These are phyloP conservation scores for Decapterus maruadsi DNA, from an alignment of 2,797 vertebrate species.

Conservation along the genomic window DNA sequence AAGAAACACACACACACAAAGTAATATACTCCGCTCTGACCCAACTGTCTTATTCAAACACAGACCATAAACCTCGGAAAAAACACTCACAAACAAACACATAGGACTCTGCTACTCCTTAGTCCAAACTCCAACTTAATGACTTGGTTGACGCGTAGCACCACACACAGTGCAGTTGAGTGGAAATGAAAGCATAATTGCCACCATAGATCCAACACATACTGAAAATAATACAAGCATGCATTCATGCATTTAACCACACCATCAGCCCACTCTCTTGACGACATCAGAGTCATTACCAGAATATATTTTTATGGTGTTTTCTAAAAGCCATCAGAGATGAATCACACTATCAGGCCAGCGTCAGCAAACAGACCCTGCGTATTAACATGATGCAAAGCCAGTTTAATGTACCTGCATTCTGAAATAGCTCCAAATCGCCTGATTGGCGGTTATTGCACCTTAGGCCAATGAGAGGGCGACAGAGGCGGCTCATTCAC, in stretches of 20 bases:
- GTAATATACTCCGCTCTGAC: constrained; percentile 52
- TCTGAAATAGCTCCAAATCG: constrained; percentile 80
- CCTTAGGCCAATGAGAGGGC: constrained; percentile 87
- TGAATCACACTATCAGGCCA: constrained; percentile 75
- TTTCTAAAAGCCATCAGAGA: constrained; percentile 78
- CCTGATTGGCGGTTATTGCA: constrained; percentile 87
- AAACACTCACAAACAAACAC: constrained; percentile 71
- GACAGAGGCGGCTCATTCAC: constrained; percentile 67
- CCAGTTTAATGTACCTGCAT: constrained; percentile 83
- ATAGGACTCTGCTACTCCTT: constrained; percentile 72
- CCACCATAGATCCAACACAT: constrained; percentile 82
- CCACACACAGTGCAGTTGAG: constrained; percentile 79
- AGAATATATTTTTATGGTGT: constrained; percentile 82
- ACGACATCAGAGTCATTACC: constrained; percentile 79
- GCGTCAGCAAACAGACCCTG: constrained; percentile 66
- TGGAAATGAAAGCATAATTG: constrained; percentile 85
- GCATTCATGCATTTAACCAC: constrained; percentile 85
- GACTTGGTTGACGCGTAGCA: constrained; percentile 78
- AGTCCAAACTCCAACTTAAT: constrained; percentile 77
- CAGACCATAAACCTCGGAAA: constrained; percentile 73
- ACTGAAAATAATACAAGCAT: constrained; percentile 82
- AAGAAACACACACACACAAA: constrained; percentile 43
- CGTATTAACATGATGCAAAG: constrained; percentile 76
- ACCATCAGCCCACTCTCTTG: constrained; percentile 77
- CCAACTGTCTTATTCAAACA: constrained; percentile 72